Base-by-base conservation (phyloP, 2,888 invertebrate species). In the Parnassius glacialis region DNA sequence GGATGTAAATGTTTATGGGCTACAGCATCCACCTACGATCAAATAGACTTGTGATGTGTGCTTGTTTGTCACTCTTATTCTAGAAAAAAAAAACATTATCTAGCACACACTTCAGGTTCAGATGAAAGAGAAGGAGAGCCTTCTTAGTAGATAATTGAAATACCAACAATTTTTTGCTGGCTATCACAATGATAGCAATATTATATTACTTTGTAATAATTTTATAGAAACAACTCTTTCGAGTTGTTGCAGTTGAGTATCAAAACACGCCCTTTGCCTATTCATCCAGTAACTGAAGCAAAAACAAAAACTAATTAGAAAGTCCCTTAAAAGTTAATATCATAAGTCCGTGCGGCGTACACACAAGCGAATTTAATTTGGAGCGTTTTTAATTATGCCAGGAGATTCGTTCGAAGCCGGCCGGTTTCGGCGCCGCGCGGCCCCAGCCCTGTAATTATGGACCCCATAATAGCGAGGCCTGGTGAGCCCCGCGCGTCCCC, bases 341-440 rank as follows among this genome's bases (percentile, higher is more conserved):
- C 85, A 87, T 88, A 90, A 90, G 87, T 82, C 87, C 83, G 83
- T 77, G 74, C 77, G 78, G 70, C 66, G 83, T 83, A 83, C 80
- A 87, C 85, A 88, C 87, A 84, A 88, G 91, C 90, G 87, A 91
- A 91, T 91, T 90, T 90, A 89, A 91, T 91, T 90, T 90, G 85
- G 90, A 90, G 83, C 86, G 85, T 90, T 91, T 90, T 91, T 91
- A 91, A 91, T 91, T 91, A 90, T 82, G 87, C 81, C 84, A 79
- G 86, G 83, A 85, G 87, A 85, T 85, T 86, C 81, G 82, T 82
- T 79, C 80, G 74, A 79, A 79, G 78, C 71, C 71, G 81, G 81
- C 80, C 81, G 81, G 82, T 83, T 86, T 85, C 83, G 88, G 84
- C 90, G 89, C 89, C 88, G 87, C 85, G 85, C 80, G 83, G 87